Evolutionary conservation across 2,797 vertebrate genomes (phyloP), one percentile per base, ranked within the genome.

Genomic region (Sciaenops ocellatus): DNA sequence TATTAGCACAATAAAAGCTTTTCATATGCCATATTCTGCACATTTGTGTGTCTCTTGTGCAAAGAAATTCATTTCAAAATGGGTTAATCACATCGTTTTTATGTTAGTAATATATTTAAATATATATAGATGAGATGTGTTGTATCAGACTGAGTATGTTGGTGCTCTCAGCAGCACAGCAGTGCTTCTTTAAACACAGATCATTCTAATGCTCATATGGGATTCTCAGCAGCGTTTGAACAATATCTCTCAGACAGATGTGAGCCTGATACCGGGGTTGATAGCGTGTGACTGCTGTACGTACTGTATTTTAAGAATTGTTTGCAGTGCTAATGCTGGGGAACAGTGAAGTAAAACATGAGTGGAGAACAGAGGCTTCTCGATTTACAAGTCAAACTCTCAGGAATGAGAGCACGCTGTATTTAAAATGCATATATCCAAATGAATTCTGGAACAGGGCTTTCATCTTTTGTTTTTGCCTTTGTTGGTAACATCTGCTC

Each of bases 401-500:
- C 12, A 18, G 41, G 6, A 55, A 55, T 15, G 11, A 46, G 13
- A 52, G 34, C 28, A 1, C 6, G 3, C 10, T 47, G 8, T 4
- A n/a, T 26, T 72, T 52, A 22, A 65, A 51, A 69, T 57, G 24
- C 16, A 79, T 57, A 26, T 38, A 72, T 28, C 24, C 50, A 63
- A 62, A 76, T 30, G 0, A 24, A 73, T 64, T 73, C 15, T 55
- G 56, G 34, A 42, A 51, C 3, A 3, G 3, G 6, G 1, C 16
- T 80, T 78, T 52, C 5, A 50, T 79, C 24, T 54, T 5, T 61
- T 0, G 0, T 15, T n/a, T 22, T 73, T 51, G 41, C 70, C 62
- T 83, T 80, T 80, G 63, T 71, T 57, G 51, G 59, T 83, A 76
- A 87, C 81, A 60, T 76, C 55, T 59, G 63, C 70, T 73, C 26